phyloP scores from a whole-genome alignment of 2,888 invertebrate species.

The Hypena proboscidalis region DNA sequence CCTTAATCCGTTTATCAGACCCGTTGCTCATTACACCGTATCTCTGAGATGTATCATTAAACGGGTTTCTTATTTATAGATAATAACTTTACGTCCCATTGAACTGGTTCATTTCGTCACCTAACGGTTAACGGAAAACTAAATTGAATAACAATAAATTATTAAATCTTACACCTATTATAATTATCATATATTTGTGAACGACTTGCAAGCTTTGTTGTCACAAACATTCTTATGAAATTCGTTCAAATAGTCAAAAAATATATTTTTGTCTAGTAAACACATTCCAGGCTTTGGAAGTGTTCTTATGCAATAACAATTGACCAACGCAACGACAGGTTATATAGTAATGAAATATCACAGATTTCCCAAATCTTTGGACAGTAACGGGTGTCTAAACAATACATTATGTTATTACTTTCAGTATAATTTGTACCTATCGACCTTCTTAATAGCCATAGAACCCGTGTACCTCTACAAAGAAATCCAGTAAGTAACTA shows the following conservation, averaged over 20 bases:
- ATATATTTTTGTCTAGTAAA: constrained; percentile 84
- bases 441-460: constrained; percentile 66
- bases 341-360: constrained; percentile 83
- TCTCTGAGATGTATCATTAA: constrained; percentile 61
- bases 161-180: constrained; percentile 84
- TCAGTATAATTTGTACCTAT: constrained; percentile 76
- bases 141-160: constrained; percentile 85
- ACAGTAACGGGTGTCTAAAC: constrained; percentile 80
- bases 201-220: constrained; percentile 78
- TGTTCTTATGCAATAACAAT: constrained; percentile 82
- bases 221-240: constrained; percentile 78
- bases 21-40: constrained; percentile 67
- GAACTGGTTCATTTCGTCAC: constrained; percentile 84
- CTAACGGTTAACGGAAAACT: constrained; percentile 81
- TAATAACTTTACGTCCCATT: constrained; percentile 84
- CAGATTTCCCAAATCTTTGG: constrained; percentile 85
- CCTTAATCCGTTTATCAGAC: constrained; percentile 64
- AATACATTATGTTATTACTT: constrained; percentile 53
- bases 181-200: constrained; percentile 79
- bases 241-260: constrained; percentile 85
- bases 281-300: constrained; percentile 71
- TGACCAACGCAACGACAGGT: constrained; percentile 85
- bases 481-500: constrained; percentile 77
- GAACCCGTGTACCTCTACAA: constrained; percentile 81
- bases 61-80: constrained; percentile 73